These are phyloP conservation scores for Ivindomyrus marchei DNA, from an alignment of 2,113 vertebrate species.

Conservation along the genomic window DNA sequence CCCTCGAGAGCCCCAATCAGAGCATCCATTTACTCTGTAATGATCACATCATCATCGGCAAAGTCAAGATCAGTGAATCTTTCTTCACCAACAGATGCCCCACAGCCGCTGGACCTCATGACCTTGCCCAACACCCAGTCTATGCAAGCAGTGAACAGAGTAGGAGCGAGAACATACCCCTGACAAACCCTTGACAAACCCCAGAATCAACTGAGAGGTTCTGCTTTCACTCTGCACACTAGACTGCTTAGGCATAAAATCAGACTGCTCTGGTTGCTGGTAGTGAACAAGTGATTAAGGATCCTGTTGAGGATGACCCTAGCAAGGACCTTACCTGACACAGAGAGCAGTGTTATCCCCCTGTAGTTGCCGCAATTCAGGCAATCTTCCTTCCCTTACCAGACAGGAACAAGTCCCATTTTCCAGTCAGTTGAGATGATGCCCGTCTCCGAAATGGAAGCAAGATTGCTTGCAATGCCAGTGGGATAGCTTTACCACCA, in stretches of 20 bases:
- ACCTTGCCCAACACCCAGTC: neutral
- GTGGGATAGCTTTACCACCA: neutral
- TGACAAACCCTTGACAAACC: neutral
- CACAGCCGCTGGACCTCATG: neutral
- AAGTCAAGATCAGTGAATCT: neutral
- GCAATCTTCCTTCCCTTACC: neutral
- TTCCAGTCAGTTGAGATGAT: neutral
- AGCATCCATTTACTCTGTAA: neutral
- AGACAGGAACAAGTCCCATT: neutral
- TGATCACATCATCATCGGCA: neutral
- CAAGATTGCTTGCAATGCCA: neutral
- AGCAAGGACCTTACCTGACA: neutral
- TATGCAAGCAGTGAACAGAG: neutral
- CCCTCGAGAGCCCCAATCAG: neutral
- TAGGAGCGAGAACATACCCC: neutral
- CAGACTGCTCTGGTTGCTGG: neutral
- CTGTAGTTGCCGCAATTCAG: neutral
- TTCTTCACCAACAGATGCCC: neutral
- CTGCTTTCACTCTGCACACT: neutral
- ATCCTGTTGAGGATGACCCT: neutral
- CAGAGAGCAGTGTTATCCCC: neutral
- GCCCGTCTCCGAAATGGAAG: neutral
- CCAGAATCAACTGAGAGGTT: neutral
- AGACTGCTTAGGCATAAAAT: neutral
- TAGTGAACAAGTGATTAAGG: neutral